A percentile compares a stretch with the other conserved stretches of the same genome.
phyloP scores from a whole-genome alignment of 2,797 vertebrate species.

The Sebastes taczanowskii region DNA sequence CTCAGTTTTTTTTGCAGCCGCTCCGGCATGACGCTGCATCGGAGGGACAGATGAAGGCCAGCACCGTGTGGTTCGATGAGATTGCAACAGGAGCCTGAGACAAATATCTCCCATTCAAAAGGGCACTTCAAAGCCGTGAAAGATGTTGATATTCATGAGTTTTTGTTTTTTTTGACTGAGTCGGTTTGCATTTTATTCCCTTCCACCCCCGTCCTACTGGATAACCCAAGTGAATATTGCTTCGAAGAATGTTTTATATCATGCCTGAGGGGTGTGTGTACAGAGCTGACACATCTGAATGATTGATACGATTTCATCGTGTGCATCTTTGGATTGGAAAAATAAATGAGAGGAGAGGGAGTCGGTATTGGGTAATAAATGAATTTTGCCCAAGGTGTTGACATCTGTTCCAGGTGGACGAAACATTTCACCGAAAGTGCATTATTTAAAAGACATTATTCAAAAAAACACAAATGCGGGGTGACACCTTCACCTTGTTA shows the following conservation, averaged over 20 bases:
- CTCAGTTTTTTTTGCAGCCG: neutral
- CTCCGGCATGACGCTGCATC: slow-evolving; percentile 9
- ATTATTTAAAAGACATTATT: slow-evolving; percentile 7
- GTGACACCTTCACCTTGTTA: neutral
- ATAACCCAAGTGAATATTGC: slow-evolving; percentile 46
- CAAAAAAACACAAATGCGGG: neutral
- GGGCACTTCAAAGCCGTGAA: slow-evolving; percentile 56
- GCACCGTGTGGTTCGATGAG: slow-evolving; percentile 1
- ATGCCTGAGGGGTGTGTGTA: slow-evolving; percentile 36
- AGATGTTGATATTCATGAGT: slow-evolving; percentile 62
- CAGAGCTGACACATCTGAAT: slow-evolving; percentile 51
- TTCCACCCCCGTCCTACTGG: neutral
- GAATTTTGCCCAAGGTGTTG: slow-evolving; percentile 38
- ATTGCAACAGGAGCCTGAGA: slow-evolving; percentile 35
- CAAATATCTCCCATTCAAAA: slow-evolving; percentile 59
- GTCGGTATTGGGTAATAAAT: slow-evolving; percentile 33
- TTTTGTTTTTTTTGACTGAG: slow-evolving; percentile 30
- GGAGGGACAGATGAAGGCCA: slow-evolving; percentile 37
- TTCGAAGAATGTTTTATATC: slow-evolving; percentile 55
- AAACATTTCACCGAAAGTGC: neutral
- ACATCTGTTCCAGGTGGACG: slow-evolving; percentile 24
- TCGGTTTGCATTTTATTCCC: slow-evolving; percentile 34
- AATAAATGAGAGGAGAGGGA: slow-evolving; percentile 55
- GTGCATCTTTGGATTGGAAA: slow-evolving; percentile 61
- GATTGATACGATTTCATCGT: slow-evolving; percentile 62